These are phyloP conservation scores for Rattus norvegicus DNA, from an alignment of 2,113 vertebrate species.

Conservation along the genomic window GRCr8 NC_086020.1:83317501-83318000, in stretches of 20 bases:
- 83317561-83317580: not conserved
- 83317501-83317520: not conserved
- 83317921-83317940: rapidly evolving
- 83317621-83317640: not conserved
- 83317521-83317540: not conserved
- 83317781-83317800: not conserved
- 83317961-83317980: rapidly evolving
- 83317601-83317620: not conserved
- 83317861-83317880: too few species aligned
- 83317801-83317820: not conserved
- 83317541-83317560: not conserved
- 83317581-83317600: not conserved
- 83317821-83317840: not conserved
- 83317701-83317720: not conserved
- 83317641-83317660: not conserved
- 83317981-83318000: not conserved
- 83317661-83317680: not conserved
- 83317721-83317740: not conserved
- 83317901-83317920: not conserved
- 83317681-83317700: not conserved
- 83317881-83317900: not conserved
- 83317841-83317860: not conserved
- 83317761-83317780: not conserved
- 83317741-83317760: not conserved
- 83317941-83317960: rapidly evolving